Base-by-base conservation (phyloP, 2,113 vertebrate genomes). In the Scytalopus superciliaris region DNA sequence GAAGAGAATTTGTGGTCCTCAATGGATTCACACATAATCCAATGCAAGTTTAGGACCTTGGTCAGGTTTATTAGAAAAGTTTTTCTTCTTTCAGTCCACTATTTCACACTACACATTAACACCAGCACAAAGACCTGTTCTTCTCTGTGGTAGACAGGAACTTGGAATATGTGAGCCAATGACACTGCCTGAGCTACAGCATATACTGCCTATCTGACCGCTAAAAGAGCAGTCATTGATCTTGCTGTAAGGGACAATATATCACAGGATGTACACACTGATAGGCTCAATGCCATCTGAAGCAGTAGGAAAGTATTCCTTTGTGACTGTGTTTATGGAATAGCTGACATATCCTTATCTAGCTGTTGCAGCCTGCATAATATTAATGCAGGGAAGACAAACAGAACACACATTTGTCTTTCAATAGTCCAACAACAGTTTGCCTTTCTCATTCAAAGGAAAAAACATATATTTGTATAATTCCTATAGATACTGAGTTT, bases 291-390 rank as follows among this genome's bases (percentile, higher is more conserved):
- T 91, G 89, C 87, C 91, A 92, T 94, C 75, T 57, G 37, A 73
- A 94, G 64, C 44, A 84, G 79, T 17, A 83, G 28, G 45, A 89
- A 72, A 76, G 75, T 85, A 86, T 31, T 95, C 94, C 96, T 93
- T 77, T 89, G 93, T 94, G 94, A 94, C 57, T 89, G 27, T 70
- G 62, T 60, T 87, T 96, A 77, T 55, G 59, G 40, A 95, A 84
- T 19, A 89, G 77, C 87, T 95, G 53, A 94, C 88, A 89, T 81
- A 53, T 91, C 33, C 78, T 95, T 97, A 96, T 97, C 96, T 95
- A 92, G 91, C 52, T 81, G 39, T 84, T 96, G 60, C 96, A 96
- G 97, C 82, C 88, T 87, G 74, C 49, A 37, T 89, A 78, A 77
- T 87, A 87, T 67, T 90, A 94, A 92, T 72, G 33, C 35, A 84